These are phyloP conservation scores for Aratinga solstitialis DNA, from an alignment of 2,797 vertebrate species.

Conservation along the genomic window DNA sequence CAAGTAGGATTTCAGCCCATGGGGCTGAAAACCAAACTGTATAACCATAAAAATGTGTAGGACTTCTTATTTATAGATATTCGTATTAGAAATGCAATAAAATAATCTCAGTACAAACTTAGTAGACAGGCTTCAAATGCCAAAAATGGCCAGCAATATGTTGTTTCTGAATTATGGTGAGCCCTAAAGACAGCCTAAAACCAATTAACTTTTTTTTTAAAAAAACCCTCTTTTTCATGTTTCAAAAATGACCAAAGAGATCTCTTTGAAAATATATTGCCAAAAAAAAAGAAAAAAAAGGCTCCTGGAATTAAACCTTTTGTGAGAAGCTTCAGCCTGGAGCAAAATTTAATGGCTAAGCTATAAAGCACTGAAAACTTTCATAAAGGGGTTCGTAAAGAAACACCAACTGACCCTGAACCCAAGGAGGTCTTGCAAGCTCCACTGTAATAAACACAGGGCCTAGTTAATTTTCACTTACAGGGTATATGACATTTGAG, in stretches of 20 bases:
- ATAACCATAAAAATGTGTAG: background rate
- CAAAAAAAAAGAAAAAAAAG: background rate
- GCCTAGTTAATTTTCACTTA: constrained; percentile 46
- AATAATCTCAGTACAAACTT: background rate
- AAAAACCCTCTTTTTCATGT: background rate
- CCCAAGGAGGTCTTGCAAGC: constrained; percentile 31
- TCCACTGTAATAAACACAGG: constrained; percentile 24
- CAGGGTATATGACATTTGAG: constrained; percentile 27
- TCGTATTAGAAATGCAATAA: constrained; percentile 5
- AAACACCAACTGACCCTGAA: constrained; percentile 57
- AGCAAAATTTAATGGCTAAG: constrained; percentile 56
- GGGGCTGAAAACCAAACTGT: background rate
- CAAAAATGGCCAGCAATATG: background rate
- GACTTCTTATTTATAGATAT: constrained; percentile 24
- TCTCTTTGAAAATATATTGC: constrained; percentile 44
- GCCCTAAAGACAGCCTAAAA: constrained; percentile 20
- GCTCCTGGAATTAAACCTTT: constrained; percentile 45
- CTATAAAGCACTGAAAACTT: constrained; percentile 60
- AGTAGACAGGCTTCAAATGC: constrained; percentile 4
- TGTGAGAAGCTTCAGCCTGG: constrained; percentile 53
- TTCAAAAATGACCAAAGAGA: constrained; percentile 46
- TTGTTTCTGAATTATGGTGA: constrained; percentile 31
- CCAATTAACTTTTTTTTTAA: constrained; percentile 1
- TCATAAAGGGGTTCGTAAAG: constrained; percentile 67
- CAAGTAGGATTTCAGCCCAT: background rate